Percentiles rank a stretch among this genome's conserved stretches.
Evolutionary conservation across 2,113 vertebrate genomes (phyloP).

Genomic region (Paedocypris sp.): DNA sequence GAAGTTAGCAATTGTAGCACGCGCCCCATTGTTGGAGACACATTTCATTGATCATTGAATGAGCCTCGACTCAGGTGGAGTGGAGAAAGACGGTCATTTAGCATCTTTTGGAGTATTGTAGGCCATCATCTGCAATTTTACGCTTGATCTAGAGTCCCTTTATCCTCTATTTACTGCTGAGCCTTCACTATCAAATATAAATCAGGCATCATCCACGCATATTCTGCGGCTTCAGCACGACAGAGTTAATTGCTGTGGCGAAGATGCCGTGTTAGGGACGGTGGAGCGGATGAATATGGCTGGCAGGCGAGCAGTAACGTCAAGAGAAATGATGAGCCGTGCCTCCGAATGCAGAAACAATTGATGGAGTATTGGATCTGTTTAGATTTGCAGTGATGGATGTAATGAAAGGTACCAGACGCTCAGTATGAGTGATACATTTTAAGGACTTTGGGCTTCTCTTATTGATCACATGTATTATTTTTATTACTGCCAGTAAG

Average conservation of each 20-base stretch:
- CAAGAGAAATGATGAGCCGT: background rate
- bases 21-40: conserved; percentile 47
- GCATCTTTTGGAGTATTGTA: conserved; percentile 49
- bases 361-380: conserved; percentile 17
- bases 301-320: conserved; percentile 3
- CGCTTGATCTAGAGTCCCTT: conserved; percentile 58
- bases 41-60: conserved; percentile 62
- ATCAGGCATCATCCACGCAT: conserved; percentile 43
- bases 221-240: conserved; percentile 49
- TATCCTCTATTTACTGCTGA: conserved; percentile 44
- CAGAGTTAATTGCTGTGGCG: conserved; percentile 36
- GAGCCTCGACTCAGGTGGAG: conserved; percentile 53
- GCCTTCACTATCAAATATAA: conserved; percentile 53
- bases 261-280: conserved; percentile 15
- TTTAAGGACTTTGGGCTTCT: background rate
- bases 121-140: conserved; percentile 66
- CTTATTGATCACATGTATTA: background rate
- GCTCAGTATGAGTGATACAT: background rate
- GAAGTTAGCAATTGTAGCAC: conserved; percentile 42
- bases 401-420: background rate
- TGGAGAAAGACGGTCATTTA: conserved; percentile 55
- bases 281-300: conserved; percentile 6
- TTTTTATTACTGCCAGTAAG: background rate
- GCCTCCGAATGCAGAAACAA: background rate
- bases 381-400: conserved; percentile 12